Evolutionary conservation across 53 echinoderm and acorn worm species (phyloP).

Genomic region (Echinometra lucunter): DNA sequence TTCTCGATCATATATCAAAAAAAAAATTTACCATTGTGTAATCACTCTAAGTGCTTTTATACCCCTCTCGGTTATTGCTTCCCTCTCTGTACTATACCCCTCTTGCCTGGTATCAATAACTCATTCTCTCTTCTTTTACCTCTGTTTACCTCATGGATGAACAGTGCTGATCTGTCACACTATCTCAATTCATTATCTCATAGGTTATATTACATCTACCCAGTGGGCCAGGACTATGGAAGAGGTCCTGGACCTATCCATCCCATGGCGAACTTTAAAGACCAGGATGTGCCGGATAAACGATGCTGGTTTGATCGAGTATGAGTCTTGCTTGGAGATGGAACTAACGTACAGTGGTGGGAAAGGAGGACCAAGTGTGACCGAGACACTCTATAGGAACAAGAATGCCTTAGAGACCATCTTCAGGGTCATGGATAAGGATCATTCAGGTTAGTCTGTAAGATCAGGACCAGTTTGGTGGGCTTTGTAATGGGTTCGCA

Average conservation of each 20-base stretch:
- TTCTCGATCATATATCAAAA: too few species aligned
- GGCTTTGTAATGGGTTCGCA: too few species aligned
- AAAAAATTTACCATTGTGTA: too few species aligned
- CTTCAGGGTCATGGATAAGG: conserved; percentile 98
- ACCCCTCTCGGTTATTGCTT: too few species aligned
- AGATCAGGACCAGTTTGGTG: too few species aligned
- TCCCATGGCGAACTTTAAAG: conserved; percentile 92
- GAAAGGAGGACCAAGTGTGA: conserved; percentile 83
- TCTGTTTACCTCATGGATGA: not conserved
- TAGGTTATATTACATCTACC: conserved; percentile 87
- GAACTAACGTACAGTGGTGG: conserved; percentile 75
- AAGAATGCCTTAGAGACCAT: conserved; percentile 96
- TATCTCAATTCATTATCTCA: too few species aligned
- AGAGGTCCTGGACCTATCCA: conserved; percentile 78
- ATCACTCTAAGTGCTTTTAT: too few species aligned
- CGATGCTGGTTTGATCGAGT: conserved; percentile 75
- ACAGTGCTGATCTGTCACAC: not conserved
- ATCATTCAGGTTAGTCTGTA: conserved; percentile 83
- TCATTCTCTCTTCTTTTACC: not conserved
- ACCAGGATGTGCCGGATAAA: conserved; percentile 78
- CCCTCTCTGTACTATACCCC: too few species aligned
- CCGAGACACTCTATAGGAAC: conserved; percentile 93
- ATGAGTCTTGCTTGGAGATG: conserved; percentile 88
- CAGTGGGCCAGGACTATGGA: conserved; percentile 97
- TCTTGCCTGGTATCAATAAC: too few species aligned